Conservation (phyloP, 2,797 vertebrate species). For the Avahi laniger region DNA sequence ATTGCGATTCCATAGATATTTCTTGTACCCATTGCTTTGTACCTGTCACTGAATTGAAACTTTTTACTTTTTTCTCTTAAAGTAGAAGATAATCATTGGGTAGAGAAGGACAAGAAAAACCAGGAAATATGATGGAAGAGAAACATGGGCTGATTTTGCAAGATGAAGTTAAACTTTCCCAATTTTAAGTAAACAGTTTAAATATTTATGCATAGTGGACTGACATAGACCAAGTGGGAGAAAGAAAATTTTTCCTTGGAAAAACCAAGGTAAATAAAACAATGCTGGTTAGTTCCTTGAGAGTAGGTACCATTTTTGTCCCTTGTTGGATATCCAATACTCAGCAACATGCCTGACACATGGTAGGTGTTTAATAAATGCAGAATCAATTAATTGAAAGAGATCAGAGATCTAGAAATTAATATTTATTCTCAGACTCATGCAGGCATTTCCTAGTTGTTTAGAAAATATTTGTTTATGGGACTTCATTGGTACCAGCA, state of each 20-base stretch:
- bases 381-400: background rate
- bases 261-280: background rate
- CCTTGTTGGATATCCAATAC: background rate
- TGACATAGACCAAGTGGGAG: background rate
- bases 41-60: background rate
- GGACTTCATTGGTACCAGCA: background rate
- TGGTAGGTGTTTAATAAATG: background rate
- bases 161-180: background rate
- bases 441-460: background rate
- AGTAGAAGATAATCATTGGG: background rate
- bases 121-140: background rate
- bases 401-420: background rate
- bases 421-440: background rate
- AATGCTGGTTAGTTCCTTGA: background rate
- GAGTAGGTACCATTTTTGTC: background rate
- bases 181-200: constrained; percentile 24
- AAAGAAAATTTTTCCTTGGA: background rate
- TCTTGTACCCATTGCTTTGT: background rate
- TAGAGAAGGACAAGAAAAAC: background rate
- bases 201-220: background rate
- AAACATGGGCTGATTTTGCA: background rate
- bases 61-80: background rate
- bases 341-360: background rate
- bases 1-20: background rate
- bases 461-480: background rate